Percentiles rank a stretch among this genome's conserved stretches.
Conservation (phyloP, 2,888 invertebrate species). For the Drosophila algonquin region DNA sequence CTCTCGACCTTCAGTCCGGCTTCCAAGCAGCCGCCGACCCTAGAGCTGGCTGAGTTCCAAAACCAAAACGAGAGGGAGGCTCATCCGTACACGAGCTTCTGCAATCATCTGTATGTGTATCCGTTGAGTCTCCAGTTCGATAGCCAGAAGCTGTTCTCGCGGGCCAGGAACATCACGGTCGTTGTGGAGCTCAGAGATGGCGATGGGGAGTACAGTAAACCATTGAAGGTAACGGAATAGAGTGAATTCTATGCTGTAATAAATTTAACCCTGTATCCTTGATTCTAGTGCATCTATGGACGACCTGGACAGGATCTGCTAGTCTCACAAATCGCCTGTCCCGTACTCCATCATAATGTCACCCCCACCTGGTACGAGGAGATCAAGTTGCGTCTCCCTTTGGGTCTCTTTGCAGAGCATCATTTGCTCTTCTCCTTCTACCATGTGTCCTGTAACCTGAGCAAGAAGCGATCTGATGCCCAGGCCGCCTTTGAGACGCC, state of each 20-base stretch:
- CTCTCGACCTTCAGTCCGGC: slow-evolving; percentile 93
- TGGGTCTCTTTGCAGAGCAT: slow-evolving; percentile 92
- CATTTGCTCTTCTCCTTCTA: slow-evolving; percentile 97
- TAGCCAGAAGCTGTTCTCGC: slow-evolving; percentile 93
- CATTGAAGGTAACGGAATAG: slow-evolving; percentile 88
- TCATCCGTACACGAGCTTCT: slow-evolving; percentile 92
- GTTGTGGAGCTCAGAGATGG: slow-evolving; percentile 93
- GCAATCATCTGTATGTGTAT: slow-evolving; percentile 96
- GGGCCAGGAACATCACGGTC: slow-evolving; percentile 97
- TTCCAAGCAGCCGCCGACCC: slow-evolving; percentile 89
- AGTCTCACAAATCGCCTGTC: slow-evolving; percentile 89
- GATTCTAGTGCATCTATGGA: slow-evolving; percentile 89
- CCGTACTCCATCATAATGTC: slow-evolving; percentile 95
- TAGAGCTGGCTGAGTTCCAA: slow-evolving; percentile 94
- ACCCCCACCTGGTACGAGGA: slow-evolving; percentile 96
- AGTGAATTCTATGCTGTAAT: not conserved
- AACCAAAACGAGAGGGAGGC: slow-evolving; percentile 87
- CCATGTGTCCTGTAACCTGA: slow-evolving; percentile 96
- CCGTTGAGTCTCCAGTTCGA: slow-evolving; percentile 94
- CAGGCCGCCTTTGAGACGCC: slow-evolving; percentile 89
- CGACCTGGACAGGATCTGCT: slow-evolving; percentile 87
- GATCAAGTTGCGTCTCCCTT: slow-evolving; percentile 95
- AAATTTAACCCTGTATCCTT: not conserved
- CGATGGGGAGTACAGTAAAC: slow-evolving; percentile 89
- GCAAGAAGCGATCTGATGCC: slow-evolving; percentile 89